These are phyloP conservation scores for Rhyacophila evoluta DNA, from an alignment of 2,888 invertebrate species.

Conservation along the genomic window DNA sequence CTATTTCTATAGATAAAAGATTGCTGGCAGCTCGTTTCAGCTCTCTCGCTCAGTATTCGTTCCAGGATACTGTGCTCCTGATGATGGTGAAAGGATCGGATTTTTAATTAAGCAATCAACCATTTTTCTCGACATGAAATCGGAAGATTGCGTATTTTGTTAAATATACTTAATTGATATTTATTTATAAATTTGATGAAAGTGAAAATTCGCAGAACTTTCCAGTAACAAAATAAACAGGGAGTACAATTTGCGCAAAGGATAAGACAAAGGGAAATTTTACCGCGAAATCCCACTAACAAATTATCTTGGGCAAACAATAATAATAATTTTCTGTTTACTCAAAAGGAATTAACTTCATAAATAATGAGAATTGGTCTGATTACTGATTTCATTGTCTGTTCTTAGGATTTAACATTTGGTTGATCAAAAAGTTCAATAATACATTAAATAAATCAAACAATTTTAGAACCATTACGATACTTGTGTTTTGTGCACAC, in stretches of 20 bases:
- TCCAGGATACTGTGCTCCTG: no score
- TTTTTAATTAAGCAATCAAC: no score
- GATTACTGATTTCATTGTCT: conserved; percentile 8
- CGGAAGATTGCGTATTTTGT: not conserved
- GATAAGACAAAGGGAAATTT: conserved; percentile 2
- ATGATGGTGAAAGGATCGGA: no score
- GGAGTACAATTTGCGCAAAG: not conserved
- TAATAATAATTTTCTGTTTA: conserved; percentile 8
- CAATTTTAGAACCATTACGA: no score
- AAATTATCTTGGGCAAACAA: conserved; percentile 1
- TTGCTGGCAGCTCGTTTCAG: no score
- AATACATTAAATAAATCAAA: not conserved
- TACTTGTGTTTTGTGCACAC: no score
- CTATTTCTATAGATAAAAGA: no score
- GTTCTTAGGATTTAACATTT: not conserved
- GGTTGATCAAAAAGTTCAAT: not conserved
- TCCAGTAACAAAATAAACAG: not conserved
- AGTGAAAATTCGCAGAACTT: not conserved
- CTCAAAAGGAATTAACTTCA: conserved; percentile 18
- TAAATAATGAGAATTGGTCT: not conserved
- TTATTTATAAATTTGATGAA: not conserved
- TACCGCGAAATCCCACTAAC: not conserved
- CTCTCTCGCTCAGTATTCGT: no score
- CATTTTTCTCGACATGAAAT: no score
- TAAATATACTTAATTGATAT: not conserved